Conservation (phyloP, 92 coral and sea anemone genomes). For the Zoanthus gigantus region DNA sequence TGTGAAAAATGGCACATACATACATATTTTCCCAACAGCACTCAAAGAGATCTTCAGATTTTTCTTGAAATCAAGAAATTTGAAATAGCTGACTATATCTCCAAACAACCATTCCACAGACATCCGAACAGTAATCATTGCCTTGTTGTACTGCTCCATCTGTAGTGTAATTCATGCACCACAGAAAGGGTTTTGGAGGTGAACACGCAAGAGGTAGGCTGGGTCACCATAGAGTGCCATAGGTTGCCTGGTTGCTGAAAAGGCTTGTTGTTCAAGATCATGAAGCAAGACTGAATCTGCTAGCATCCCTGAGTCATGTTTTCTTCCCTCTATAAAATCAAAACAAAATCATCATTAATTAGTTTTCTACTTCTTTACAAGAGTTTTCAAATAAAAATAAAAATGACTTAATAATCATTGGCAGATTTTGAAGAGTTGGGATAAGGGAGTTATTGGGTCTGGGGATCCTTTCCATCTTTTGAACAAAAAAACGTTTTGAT, state of each 20-base stretch:
- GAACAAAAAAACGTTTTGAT: background rate
- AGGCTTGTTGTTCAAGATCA: slow-evolving; percentile 32
- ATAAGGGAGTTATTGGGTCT: background rate
- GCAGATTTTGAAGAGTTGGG: background rate
- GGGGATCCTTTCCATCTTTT: background rate
- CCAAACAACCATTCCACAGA: background rate
- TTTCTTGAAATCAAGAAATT: no score
- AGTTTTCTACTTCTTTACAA: background rate
- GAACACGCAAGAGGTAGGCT: background rate
- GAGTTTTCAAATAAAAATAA: background rate
- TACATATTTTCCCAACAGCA: no score
- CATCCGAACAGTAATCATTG: background rate
- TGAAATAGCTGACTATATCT: no score
- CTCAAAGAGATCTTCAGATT: no score
- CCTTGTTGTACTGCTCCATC: slow-evolving; percentile 40
- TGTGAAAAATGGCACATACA: no score
- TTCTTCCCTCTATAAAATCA: no score
- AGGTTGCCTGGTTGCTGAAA: slow-evolving; percentile 8
- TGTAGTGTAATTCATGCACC: slow-evolving; percentile 43
- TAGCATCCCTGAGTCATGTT: no score
- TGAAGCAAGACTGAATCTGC: background rate
- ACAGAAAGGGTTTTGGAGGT: slow-evolving; percentile 27
- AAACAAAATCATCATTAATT: no score
- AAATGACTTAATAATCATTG: background rate
- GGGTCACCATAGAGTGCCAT: background rate